Base-by-base conservation (phyloP, 2,113 vertebrate genomes). In the Actinemys pallida region DNA sequence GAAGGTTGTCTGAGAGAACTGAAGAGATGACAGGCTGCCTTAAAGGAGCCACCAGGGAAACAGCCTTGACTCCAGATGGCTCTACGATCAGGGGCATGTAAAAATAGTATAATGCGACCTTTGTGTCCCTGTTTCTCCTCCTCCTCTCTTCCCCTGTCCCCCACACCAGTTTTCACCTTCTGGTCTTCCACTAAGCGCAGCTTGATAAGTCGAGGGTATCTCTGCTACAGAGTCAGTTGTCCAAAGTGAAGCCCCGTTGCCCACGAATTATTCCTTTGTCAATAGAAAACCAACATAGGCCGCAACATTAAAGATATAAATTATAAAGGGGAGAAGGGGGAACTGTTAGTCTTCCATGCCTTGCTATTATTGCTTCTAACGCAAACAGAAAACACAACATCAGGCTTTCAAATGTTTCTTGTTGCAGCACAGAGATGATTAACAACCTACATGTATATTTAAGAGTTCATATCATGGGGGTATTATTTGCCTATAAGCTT, bases 81-180 rank as follows among this genome's bases (percentile, higher is more conserved):
- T 76, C 24, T 39, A 45, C 3, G 10, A 45, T 76, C 22, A 45
- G 72, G 39, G 10, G 39, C n/a, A 42, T 42, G 11, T 42, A 42
- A 89, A 75, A 49, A 11, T 80, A 3, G 31, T 72, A 10, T 27
- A 35, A 7, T 5, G 5, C 79, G 52, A 76, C 83, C 11, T 52
- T 27, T 57, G 8, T 7, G 80, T 84, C 7, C 56, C 3, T 62
- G 25, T 62, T 45, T 85, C n/a, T 81, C 7, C 27, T 83, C 27
- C 50, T 0, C 1, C 14, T 47, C 14, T 27, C 29, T 50, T 52
- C 8, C 0, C 49, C 83, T 80, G 54, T 10, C 2, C 10, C 57
- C 12, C 12, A 31, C 3, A 29, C 29, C 29, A 62, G 57, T 62
- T 62, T 29, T 11, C 57, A 62, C 27, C 29, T 85, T 93, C 31